Conservation (phyloP, 2,888 invertebrate genomes). For the Dynastes grantii region DNA sequence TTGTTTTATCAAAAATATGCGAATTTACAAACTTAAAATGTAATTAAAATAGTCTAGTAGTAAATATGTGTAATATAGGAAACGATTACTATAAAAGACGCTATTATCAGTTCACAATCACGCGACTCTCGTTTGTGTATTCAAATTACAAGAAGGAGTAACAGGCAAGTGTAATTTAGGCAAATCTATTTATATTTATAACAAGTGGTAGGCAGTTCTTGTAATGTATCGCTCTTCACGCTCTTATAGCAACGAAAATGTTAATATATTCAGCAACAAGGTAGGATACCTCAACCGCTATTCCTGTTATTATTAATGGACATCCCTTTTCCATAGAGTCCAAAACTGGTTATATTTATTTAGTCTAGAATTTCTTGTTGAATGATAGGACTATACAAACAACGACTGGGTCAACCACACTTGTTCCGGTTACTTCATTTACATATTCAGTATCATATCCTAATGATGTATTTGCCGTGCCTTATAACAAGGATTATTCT, state of each 20-base stretch:
- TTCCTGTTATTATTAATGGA: conserved; percentile 47
- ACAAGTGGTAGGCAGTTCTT: conserved; percentile 2
- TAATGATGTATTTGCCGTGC: conserved; percentile 49
- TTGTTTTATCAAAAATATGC: no score
- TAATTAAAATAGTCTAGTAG: no score
- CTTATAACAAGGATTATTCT: conserved; percentile 45
- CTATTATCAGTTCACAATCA: no score
- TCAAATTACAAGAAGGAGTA: no score
- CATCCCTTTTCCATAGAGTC: conserved; percentile 43
- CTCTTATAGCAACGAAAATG: conserved; percentile 20
- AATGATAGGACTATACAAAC: conserved; percentile 44
- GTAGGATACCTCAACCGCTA: conserved; percentile 42
- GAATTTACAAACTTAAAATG: no score
- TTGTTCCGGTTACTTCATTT: conserved; percentile 51
- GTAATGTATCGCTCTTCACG: conserved; percentile 12
- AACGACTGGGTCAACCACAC: conserved; percentile 50
- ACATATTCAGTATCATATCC: conserved; percentile 50
- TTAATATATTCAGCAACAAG: conserved; percentile 38
- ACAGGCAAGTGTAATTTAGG: not conserved
- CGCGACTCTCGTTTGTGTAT: no score
- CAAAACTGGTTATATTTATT: conserved; percentile 48
- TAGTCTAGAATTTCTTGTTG: conserved; percentile 48
- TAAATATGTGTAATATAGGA: no score
- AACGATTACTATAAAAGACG: no score
- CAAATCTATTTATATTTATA: conserved; percentile 1